phyloP scores from a whole-genome alignment of 2,888 invertebrate genomes.

The Andrena praecox region DNA sequence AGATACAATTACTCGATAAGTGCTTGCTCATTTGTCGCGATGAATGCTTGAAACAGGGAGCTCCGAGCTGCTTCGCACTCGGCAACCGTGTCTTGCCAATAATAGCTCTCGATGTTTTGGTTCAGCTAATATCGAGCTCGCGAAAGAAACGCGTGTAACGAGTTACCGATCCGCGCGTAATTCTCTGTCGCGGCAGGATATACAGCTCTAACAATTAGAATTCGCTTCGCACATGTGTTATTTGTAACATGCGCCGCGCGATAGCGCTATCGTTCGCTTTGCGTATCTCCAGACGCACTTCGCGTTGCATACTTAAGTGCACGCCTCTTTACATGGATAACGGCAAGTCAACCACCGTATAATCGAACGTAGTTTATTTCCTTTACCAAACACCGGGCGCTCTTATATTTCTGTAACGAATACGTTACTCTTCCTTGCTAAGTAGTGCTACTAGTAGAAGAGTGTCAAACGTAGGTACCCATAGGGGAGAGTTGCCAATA shows the following conservation, averaged over 20 bases:
- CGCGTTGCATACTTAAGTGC: conserved; percentile 32
- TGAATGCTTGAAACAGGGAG: background rate
- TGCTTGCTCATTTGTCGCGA: background rate
- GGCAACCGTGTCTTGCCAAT: background rate
- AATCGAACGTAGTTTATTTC: conserved; percentile 2
- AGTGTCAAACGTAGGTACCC: too few species aligned
- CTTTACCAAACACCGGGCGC: background rate
- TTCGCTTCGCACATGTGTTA: conserved; percentile 40
- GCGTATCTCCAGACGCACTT: conserved; percentile 18
- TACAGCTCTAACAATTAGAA: conserved; percentile 22
- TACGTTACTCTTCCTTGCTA: background rate
- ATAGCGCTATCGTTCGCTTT: conserved; percentile 38
- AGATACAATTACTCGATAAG: conserved; percentile 3
- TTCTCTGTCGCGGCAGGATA: conserved; percentile 12
- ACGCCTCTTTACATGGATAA: conserved; percentile 37
- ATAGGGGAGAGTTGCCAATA: too few species aligned
- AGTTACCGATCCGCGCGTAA: conserved; percentile 10
- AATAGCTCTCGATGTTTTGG: background rate
- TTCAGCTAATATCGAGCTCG: background rate
- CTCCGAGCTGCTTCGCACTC: background rate
- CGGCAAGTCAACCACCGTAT: background rate
- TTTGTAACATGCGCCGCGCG: conserved; percentile 26
- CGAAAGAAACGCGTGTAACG: conserved; percentile 4
- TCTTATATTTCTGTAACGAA: too few species aligned
- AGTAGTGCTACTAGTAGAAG: too few species aligned